A percentile compares a stretch with the other conserved stretches of the same genome.
phyloP scores from a whole-genome alignment of 2,113 vertebrate species.

The Sardina pilchardus region DNA sequence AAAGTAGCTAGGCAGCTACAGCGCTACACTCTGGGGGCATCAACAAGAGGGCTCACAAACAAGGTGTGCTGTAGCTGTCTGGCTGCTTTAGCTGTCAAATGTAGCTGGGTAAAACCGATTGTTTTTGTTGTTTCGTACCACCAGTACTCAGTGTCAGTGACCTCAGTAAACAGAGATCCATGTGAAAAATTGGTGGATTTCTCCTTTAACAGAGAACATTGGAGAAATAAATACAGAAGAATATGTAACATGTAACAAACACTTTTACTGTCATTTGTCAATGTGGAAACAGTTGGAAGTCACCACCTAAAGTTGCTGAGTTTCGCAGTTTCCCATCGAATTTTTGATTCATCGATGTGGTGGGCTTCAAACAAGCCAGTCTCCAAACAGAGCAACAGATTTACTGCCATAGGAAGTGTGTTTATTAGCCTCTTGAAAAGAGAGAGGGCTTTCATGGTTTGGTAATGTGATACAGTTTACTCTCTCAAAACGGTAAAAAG shows the following conservation, averaged over 20 bases:
- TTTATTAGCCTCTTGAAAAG: background rate
- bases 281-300: conserved; percentile 16
- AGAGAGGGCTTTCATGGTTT: background rate
- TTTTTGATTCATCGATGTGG: background rate
- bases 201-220: background rate
- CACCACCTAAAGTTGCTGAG: background rate
- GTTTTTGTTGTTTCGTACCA: too few species aligned
- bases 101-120: too few species aligned
- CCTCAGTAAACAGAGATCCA: too few species aligned
- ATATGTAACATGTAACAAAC: background rate
- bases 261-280: background rate
- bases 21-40: too few species aligned
- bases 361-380: background rate
- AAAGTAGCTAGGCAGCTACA: too few species aligned
- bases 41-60: too few species aligned
- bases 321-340: background rate
- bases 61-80: too few species aligned
- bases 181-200: too few species aligned
- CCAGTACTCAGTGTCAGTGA: too few species aligned
- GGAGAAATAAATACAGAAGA: background rate
- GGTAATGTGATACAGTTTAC: background rate
- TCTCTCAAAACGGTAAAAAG: background rate
- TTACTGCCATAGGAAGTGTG: background rate
- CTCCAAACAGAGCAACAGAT: background rate
- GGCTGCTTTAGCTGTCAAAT: too few species aligned